A percentile compares a stretch with the other conserved stretches of the same genome.
Conservation (phyloP, 1,140 invertebrate species). For the Brachionus manjavacas region DNA sequence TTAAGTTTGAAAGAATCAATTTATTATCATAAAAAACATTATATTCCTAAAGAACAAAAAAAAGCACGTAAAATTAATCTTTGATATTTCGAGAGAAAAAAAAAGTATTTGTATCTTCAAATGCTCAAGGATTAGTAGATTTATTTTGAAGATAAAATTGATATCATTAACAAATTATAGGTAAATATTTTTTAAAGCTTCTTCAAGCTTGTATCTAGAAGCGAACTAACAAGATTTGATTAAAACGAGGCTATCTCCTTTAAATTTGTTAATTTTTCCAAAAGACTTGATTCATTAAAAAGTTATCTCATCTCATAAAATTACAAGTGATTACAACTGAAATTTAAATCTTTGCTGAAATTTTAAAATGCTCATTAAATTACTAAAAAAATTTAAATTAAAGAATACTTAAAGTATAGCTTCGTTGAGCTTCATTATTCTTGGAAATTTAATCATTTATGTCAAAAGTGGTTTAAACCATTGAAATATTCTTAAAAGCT, state of each 20-base stretch:
- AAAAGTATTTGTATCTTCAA: background rate
- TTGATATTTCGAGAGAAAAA: background rate
- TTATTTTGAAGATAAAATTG: slow-evolving; percentile 1
- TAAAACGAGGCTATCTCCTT: background rate
- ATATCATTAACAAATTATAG: slow-evolving; percentile 1
- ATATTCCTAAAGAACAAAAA: background rate
- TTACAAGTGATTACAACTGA: background rate
- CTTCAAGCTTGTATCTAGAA: background rate
- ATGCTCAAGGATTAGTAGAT: background rate
- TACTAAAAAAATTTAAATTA: background rate
- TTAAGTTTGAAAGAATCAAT: background rate
- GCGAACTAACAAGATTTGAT: background rate
- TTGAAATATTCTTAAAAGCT: background rate
- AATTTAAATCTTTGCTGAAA: background rate
- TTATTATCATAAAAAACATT: slow-evolving; percentile 7
- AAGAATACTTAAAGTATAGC: background rate
- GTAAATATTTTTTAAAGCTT: background rate
- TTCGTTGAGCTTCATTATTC: background rate
- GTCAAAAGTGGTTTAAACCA: background rate
- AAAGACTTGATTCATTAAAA: background rate
- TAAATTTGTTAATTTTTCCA: background rate
- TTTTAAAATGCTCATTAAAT: background rate
- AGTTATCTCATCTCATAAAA: background rate
- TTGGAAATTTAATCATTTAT: background rate
- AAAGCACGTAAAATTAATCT: background rate